Conservation (phyloP, 1,140 invertebrate genomes). For the Dicyema japonicum region DNA sequence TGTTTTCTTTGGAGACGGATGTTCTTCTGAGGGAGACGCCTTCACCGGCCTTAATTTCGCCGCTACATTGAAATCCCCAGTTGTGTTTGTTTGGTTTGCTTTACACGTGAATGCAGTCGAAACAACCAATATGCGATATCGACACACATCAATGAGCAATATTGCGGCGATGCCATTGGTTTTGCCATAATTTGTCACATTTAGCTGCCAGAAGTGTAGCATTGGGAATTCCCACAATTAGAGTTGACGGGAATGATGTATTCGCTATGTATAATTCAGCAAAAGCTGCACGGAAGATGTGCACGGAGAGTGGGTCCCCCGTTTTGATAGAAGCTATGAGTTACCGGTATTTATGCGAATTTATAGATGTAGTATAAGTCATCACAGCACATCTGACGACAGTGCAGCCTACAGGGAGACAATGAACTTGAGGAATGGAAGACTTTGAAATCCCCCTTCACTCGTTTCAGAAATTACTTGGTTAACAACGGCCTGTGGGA, state of each 20-base stretch:
- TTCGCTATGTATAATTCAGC: constrained; percentile 74
- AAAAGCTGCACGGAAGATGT: constrained; percentile 39
- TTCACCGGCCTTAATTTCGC: constrained; percentile 94
- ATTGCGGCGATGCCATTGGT: constrained; percentile 37
- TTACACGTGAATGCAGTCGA: too few relatives aligned
- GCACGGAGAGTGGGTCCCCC: constrained; percentile 41
- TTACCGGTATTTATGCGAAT: constrained; percentile 34
- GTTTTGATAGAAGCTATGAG: constrained; percentile 87
- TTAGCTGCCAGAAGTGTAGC: constrained; percentile 42
- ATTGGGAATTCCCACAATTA: constrained; percentile 55
- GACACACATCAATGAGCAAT: constrained; percentile 64
- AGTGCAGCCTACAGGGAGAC: constrained; percentile 83
- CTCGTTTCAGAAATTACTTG: too few relatives aligned
- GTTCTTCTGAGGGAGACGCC: constrained; percentile 82
- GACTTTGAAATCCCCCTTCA: too few relatives aligned
- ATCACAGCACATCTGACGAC: constrained; percentile 94
- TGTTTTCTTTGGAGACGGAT: constrained; percentile 90
- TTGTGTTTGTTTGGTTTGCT: constrained; percentile 83
- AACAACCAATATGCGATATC: constrained; percentile 88
- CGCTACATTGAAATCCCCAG: constrained; percentile 63
- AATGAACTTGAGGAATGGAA: too few relatives aligned
- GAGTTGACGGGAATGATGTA: constrained; percentile 83
- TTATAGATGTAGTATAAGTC: constrained; percentile 39
- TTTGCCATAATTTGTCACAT: constrained; percentile 1
- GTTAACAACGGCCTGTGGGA: too few relatives aligned